Conservation (phyloP, 2,888 invertebrate genomes). For the Luffia ferchaultella region DNA sequence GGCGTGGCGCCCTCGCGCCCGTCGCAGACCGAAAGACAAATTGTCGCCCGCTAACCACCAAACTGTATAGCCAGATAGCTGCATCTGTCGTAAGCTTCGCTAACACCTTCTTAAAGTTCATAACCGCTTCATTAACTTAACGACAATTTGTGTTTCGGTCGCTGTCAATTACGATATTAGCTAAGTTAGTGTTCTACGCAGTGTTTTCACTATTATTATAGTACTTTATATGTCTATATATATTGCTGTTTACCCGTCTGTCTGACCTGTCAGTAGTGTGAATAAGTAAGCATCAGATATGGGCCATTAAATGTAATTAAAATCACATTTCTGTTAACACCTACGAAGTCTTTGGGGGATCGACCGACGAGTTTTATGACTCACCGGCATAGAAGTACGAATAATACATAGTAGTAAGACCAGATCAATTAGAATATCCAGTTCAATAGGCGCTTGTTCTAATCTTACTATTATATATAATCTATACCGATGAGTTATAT, state of each 20-base stretch:
- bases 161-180: conserved; percentile 28
- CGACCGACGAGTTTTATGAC: too few species aligned
- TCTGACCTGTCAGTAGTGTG: conserved; percentile 17
- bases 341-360: neutral
- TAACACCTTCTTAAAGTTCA: conserved; percentile 46
- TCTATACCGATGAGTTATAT: too few species aligned
- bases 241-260: conserved; percentile 14
- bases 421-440: too few species aligned
- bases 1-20: neutral
- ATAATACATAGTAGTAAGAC: too few species aligned
- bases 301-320: too few species aligned
- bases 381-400: too few species aligned
- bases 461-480: too few species aligned
- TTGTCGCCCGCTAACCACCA: conserved; percentile 60
- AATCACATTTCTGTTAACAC: neutral
- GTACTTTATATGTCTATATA: conserved; percentile 12
- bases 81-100: conserved; percentile 60
- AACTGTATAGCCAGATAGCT: conserved; percentile 56
- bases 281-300: too few species aligned
- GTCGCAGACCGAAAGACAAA: conserved; percentile 43
- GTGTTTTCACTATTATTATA: conserved; percentile 36
- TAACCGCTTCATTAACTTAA: conserved; percentile 57
- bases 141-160: conserved; percentile 66
- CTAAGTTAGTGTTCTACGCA: conserved; percentile 47
- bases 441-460: too few species aligned